These are phyloP conservation scores for Campoplex nolae DNA, from an alignment of 2,888 invertebrate species.

Conservation along the genomic window DNA sequence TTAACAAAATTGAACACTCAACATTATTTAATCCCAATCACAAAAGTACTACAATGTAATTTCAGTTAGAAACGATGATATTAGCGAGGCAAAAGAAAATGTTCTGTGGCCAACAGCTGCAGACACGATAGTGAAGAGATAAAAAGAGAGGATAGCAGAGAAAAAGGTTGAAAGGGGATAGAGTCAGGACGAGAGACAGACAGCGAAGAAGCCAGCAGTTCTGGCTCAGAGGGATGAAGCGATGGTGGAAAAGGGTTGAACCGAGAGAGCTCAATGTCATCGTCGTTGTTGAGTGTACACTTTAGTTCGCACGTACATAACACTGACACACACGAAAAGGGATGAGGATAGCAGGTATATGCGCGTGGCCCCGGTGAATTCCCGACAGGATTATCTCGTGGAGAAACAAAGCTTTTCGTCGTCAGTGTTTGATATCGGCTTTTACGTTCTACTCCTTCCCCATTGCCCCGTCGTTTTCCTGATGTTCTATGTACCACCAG, in stretches of 20 bases:
- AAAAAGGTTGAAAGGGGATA: conserved; percentile 37
- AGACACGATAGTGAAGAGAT: not conserved
- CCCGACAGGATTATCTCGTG: conserved; percentile 80
- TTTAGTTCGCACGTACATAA: conserved; percentile 57
- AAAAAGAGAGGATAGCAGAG: not conserved
- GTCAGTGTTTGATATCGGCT: conserved; percentile 82
- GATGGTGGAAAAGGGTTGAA: conserved; percentile 56
- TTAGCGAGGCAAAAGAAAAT: not conserved
- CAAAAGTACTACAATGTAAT: not conserved
- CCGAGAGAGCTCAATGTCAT: conserved; percentile 56
- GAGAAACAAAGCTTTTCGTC: conserved; percentile 82
- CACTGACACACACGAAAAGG: conserved; percentile 65
- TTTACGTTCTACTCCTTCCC: conserved; percentile 75
- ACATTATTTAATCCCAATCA: not conserved
- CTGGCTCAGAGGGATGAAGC: conserved; percentile 61
- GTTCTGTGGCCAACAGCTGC: conserved; percentile 22
- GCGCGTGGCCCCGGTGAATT: conserved; percentile 75
- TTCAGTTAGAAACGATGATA: not conserved
- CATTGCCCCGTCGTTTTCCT: conserved; percentile 48
- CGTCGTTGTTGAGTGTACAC: conserved; percentile 64
- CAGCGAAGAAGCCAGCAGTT: conserved; percentile 54
- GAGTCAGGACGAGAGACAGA: conserved; percentile 57
- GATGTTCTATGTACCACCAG: conserved; percentile 65
- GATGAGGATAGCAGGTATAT: conserved; percentile 72
- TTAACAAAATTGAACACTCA: not conserved